phyloP scores from a whole-genome alignment of 2,797 vertebrate genomes.

The Euphonia xanthogaster region DNA sequence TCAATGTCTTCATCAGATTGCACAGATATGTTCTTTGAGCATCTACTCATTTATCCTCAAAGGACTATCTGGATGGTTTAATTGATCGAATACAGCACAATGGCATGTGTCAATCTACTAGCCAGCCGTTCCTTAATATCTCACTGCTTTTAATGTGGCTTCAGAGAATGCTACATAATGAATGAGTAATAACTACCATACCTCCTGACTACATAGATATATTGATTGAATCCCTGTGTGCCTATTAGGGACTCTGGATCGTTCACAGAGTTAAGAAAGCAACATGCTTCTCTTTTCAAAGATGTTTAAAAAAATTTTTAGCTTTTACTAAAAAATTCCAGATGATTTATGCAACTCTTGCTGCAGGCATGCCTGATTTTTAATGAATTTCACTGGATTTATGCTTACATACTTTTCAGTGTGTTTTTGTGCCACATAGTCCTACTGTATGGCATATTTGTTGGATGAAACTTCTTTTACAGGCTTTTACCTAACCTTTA shows the following conservation, averaged over 20 bases:
- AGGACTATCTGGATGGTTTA: constrained; percentile 53
- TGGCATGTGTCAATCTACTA: constrained; percentile 27
- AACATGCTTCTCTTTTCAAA: background rate
- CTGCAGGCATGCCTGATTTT: background rate
- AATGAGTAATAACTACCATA: constrained; percentile 32
- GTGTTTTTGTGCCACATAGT: background rate
- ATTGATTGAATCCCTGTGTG: background rate
- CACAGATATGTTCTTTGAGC: constrained; percentile 67
- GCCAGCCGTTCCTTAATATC: constrained; percentile 17
- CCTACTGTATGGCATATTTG: background rate
- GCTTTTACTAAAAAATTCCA: background rate
- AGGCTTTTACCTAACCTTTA: background rate
- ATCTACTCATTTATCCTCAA: constrained; percentile 61
- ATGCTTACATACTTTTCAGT: background rate
- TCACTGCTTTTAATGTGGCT: constrained; percentile 49
- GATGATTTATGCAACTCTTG: background rate
- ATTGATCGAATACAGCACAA: background rate
- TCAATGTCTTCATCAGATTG: constrained; percentile 67
- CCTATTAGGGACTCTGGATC: background rate
- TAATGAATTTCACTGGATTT: background rate
- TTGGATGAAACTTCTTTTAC: background rate
- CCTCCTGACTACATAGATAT: background rate
- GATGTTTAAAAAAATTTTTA: background rate
- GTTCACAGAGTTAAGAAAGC: background rate
- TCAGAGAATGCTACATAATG: constrained; percentile 25